Percentiles rank a stretch among this genome's conserved stretches.
Conservation (phyloP, 2,113 vertebrate species). For the Vidua chalybeata region DNA sequence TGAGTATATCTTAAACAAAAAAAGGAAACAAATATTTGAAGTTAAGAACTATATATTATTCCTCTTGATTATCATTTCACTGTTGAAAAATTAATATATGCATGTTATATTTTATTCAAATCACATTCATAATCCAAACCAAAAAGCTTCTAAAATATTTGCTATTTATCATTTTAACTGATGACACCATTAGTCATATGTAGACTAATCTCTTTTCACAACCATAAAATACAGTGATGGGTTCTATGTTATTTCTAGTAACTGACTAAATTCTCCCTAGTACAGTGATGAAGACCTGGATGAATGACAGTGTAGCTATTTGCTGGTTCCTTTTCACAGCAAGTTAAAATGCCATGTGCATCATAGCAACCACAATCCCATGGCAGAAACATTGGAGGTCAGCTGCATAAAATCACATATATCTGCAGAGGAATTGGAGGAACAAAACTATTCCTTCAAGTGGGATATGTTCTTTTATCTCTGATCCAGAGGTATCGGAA, state of each 20-base stretch:
- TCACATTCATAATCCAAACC: neutral
- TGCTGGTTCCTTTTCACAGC: neutral
- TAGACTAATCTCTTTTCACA: neutral
- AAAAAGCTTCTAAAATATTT: neutral
- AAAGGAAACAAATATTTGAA: neutral
- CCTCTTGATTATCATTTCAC: neutral
- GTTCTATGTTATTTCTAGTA: neutral
- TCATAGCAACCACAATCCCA: neutral
- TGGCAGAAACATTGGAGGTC: constrained; percentile 11
- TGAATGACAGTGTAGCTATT: neutral
- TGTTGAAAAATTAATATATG: neutral
- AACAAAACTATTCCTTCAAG: constrained; percentile 31
- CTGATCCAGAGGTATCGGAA: constrained; percentile 19
- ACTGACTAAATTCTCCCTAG: neutral
- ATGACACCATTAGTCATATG: neutral
- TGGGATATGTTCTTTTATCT: neutral
- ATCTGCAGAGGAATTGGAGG: neutral
- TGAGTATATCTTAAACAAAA: neutral
- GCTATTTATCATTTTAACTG: constrained; percentile 6
- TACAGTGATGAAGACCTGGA: neutral
- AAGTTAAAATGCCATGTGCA: neutral
- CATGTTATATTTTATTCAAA: constrained; percentile 9
- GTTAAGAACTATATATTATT: neutral
- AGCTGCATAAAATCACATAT: constrained; percentile 7
- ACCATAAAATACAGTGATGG: neutral